These are phyloP conservation scores for Leptinotarsa peninsularis DNA, from an alignment of 2,888 invertebrate genomes.

Conservation along the genomic window DNA sequence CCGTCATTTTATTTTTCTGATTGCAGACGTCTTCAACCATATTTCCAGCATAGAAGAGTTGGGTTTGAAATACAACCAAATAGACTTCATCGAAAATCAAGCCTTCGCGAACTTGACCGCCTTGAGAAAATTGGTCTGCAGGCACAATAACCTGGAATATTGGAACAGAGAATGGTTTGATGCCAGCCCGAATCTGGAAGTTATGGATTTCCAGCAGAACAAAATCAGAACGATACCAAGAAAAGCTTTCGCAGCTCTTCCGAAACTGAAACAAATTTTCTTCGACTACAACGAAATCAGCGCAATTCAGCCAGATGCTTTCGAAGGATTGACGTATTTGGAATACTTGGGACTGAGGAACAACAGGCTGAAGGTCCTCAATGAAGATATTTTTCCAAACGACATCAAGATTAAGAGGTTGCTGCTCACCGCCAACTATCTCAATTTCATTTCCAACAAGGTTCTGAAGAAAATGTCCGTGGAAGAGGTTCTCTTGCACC, in stretches of 20 bases:
- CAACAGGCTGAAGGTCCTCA: conserved; percentile 40
- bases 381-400: conserved; percentile 48
- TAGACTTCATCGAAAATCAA: conserved; percentile 43
- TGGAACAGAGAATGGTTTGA: conserved; percentile 52
- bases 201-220: conserved; percentile 49
- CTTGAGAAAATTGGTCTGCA: not conserved
- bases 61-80: conserved; percentile 45
- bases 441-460: conserved; percentile 50
- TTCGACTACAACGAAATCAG: conserved; percentile 52
- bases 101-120: conserved; percentile 43
- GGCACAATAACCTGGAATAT: conserved; percentile 43
- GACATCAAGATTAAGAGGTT: not conserved
- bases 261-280: conserved; percentile 43
- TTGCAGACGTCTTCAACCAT: conserved; percentile 15
- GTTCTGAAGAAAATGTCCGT: conserved; percentile 47
- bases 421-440: conserved; percentile 40
- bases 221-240: conserved; percentile 45
- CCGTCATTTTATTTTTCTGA: not conserved
- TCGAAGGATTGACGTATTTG: not conserved
- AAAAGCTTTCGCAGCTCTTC: conserved; percentile 43
- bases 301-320: not conserved
- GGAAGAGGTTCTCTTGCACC: conserved; percentile 42
- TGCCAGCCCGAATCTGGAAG: conserved; percentile 45
- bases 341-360: not conserved
- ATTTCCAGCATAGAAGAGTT: conserved; percentile 34